Evolutionary conservation across 2,113 vertebrate genomes (phyloP).

Genomic region (Pterophyllum scalare): DNA sequence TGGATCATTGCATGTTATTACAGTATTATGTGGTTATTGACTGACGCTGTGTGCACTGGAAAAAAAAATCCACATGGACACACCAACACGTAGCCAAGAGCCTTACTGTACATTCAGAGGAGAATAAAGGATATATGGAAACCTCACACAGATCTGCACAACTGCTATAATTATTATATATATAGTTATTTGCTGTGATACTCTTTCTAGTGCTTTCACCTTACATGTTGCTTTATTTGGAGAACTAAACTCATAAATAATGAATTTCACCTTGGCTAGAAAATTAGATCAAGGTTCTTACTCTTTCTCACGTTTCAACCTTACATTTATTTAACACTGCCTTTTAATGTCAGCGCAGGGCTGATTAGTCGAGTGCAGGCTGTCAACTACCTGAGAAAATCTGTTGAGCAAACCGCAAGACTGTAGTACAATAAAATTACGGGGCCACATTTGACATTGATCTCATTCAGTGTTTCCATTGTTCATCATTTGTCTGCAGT

Average conservation of each 20-base stretch:
- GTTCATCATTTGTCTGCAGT: conserved; percentile 23
- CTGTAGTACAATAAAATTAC: conserved; percentile 11
- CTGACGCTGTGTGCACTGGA: conserved; percentile 24
- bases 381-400: not conserved
- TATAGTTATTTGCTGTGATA: not conserved
- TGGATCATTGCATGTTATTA: conserved; percentile 54
- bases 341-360: not conserved
- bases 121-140: not conserved
- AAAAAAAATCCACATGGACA: not conserved
- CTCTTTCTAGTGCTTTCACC: not conserved
- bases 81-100: not conserved
- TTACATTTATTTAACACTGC: not conserved
- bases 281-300: conserved; percentile 13
- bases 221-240: not conserved
- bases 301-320: conserved; percentile 5
- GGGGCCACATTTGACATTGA: conserved; percentile 1
- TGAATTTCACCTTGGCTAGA: not conserved
- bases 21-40: conserved; percentile 45
- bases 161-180: not conserved
- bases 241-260: too few species aligned
- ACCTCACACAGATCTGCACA: not conserved
- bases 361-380: not conserved
- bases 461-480: conserved; percentile 6
- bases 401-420: conserved; percentile 18
- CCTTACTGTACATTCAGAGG: not conserved